phyloP scores from a whole-genome alignment of 2,797 vertebrate genomes.

The Phalanger gymnotis region DNA sequence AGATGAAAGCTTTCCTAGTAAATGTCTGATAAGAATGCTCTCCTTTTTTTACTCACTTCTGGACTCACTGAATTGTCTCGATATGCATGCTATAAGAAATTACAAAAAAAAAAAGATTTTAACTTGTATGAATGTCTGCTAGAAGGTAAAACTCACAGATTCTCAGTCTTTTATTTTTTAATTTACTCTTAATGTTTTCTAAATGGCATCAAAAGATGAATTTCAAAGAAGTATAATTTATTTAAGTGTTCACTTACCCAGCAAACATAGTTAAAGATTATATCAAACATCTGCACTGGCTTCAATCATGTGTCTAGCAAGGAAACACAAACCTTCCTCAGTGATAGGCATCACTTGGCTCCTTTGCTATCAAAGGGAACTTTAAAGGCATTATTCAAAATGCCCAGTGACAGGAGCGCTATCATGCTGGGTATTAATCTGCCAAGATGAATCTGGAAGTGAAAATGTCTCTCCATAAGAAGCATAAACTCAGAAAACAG shows the following conservation, averaged over 20 bases:
- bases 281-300: slow-evolving; percentile 66
- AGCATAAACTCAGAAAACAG: slow-evolving; percentile 46
- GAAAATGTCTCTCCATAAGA: slow-evolving; percentile 43
- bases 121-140: slow-evolving; percentile 75
- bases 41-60: not conserved
- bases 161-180: slow-evolving; percentile 60
- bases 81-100: slow-evolving; percentile 64
- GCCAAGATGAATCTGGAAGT: slow-evolving; percentile 43
- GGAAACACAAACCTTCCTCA: slow-evolving; percentile 36
- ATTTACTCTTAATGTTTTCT: slow-evolving; percentile 79
- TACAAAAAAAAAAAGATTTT: slow-evolving; percentile 74
- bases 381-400: slow-evolving; percentile 52
- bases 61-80: slow-evolving; percentile 63
- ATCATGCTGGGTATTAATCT: slow-evolving; percentile 10
- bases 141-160: slow-evolving; percentile 74
- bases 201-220: slow-evolving; percentile 77
- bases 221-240: slow-evolving; percentile 76
- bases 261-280: slow-evolving; percentile 60
- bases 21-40: slow-evolving; percentile 49
- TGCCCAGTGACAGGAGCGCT: slow-evolving; percentile 57
- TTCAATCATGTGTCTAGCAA: slow-evolving; percentile 51
- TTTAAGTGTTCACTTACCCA: slow-evolving; percentile 75
- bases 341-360: not conserved
- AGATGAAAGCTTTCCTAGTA: slow-evolving; percentile 62
- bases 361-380: slow-evolving; percentile 50